These are phyloP conservation scores for Drosophila fulvimacula DNA, from an alignment of 2,888 invertebrate species.

Conservation along the genomic window DNA sequence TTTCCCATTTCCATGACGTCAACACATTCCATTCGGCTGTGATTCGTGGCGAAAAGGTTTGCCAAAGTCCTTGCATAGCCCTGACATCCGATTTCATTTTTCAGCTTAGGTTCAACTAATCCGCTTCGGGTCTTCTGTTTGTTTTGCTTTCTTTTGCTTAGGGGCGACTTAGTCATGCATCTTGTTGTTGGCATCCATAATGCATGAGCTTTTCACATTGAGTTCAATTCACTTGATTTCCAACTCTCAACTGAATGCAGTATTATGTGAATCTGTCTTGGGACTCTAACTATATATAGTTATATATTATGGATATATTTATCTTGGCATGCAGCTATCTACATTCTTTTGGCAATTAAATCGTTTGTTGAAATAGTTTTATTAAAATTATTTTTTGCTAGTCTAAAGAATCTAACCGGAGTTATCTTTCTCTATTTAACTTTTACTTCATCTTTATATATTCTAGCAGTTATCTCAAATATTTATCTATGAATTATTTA, in stretches of 20 bases:
- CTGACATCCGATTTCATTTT: constrained; percentile 9
- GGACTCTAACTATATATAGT: background rate
- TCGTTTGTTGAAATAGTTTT: too few relatives aligned
- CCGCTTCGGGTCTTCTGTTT: background rate
- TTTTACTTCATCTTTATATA: too few relatives aligned
- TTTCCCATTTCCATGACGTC: constrained; percentile 12
- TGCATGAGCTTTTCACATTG: constrained; percentile 1
- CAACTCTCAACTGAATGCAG: background rate
- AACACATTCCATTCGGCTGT: constrained; percentile 10
- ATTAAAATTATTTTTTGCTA: too few relatives aligned
- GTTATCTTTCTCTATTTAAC: too few relatives aligned
- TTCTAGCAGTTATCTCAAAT: background rate
- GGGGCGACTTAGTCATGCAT: constrained; percentile 8
- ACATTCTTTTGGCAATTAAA: background rate
- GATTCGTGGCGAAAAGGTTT: constrained; percentile 11
- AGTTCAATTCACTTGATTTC: background rate
- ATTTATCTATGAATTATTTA: background rate
- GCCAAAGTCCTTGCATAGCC: background rate
- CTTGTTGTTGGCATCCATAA: constrained; percentile 2
- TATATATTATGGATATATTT: background rate
- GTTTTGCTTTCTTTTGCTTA: background rate
- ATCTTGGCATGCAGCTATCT: too few relatives aligned
- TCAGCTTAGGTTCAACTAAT: constrained; percentile 13
- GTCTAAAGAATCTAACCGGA: too few relatives aligned
- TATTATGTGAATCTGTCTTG: background rate